Evolutionary conservation across 2,797 vertebrate genomes (phyloP).

Genomic region (Macropus fuliginosus): DNA sequence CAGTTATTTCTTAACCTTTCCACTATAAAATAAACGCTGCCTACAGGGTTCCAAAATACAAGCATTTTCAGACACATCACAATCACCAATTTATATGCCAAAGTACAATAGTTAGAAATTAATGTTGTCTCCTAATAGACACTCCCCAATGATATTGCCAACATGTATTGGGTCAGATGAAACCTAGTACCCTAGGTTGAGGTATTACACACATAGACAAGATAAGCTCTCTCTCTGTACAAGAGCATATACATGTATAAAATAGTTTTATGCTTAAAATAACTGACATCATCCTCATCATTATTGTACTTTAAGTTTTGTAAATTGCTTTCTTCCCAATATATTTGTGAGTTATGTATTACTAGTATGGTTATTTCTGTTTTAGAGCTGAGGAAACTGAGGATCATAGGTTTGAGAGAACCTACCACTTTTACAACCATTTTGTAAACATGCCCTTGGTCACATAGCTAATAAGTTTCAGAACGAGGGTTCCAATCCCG

Average conservation of each 20-base stretch:
- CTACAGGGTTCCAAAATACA: neutral
- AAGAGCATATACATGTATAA: neutral
- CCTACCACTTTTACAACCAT: no score
- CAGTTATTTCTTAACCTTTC: neutral
- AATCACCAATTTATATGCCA: neutral
- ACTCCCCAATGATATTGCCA: neutral
- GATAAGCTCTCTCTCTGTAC: no score
- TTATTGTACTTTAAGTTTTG: neutral
- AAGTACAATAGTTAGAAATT: conserved; percentile 35
- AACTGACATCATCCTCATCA: neutral
- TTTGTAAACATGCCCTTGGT: neutral
- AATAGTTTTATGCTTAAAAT: neutral
- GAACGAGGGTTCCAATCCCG: neutral
- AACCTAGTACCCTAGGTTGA: neutral
- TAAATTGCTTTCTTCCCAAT: neutral
- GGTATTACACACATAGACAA: neutral
- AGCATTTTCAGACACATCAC: neutral
- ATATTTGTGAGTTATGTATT: neutral
- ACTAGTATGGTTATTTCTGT: neutral
- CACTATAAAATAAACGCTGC: neutral
- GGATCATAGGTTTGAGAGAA: neutral
- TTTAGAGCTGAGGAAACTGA: neutral
- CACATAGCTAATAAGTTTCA: neutral
- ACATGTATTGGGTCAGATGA: neutral
- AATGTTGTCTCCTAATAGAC: conserved; percentile 43